phyloP scores from a whole-genome alignment of 1,140 invertebrate species.

The Elymnias hypermnestra region DNA sequence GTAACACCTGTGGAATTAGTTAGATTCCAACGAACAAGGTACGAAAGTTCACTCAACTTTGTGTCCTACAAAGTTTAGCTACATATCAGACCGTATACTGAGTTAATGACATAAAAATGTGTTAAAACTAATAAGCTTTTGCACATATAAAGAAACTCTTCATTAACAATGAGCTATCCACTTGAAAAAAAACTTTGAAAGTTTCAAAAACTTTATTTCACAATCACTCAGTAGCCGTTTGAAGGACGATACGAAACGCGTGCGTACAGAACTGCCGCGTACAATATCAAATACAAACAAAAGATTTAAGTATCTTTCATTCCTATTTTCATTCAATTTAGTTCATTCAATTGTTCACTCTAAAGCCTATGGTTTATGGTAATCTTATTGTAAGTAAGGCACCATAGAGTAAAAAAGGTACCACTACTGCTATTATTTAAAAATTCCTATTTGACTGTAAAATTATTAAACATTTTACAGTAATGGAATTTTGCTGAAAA shows the following conservation, averaged over 20 bases:
- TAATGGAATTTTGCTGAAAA: too few species aligned
- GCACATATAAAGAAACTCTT: conserved; percentile 14
- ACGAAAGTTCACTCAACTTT: conserved; percentile 71
- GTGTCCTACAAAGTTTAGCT: conserved; percentile 29
- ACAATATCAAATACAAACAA: conserved; percentile 19
- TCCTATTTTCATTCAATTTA: neutral
- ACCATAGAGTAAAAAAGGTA: too few species aligned
- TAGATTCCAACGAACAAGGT: conserved; percentile 46
- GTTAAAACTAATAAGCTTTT: neutral
- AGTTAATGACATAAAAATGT: conserved; percentile 1
- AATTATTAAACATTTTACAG: too few species aligned
- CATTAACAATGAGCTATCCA: neutral
- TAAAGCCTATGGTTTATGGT: too few species aligned
- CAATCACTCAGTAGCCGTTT: conserved; percentile 43
- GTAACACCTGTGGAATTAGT: conserved; percentile 60
- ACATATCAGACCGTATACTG: neutral
- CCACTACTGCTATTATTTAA: too few species aligned
- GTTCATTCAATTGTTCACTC: conserved; percentile 6
- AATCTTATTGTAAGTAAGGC: too few species aligned
- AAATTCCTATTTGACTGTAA: too few species aligned
- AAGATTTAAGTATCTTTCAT: conserved; percentile 9
- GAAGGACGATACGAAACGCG: conserved; percentile 50
- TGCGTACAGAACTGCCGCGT: conserved; percentile 27
- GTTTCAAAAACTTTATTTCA: conserved; percentile 55
- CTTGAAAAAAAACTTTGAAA: conserved; percentile 41